These are phyloP conservation scores for Gasterosteus nipponicus DNA, from an alignment of 2,113 vertebrate species.

Conservation along the genomic window DNA sequence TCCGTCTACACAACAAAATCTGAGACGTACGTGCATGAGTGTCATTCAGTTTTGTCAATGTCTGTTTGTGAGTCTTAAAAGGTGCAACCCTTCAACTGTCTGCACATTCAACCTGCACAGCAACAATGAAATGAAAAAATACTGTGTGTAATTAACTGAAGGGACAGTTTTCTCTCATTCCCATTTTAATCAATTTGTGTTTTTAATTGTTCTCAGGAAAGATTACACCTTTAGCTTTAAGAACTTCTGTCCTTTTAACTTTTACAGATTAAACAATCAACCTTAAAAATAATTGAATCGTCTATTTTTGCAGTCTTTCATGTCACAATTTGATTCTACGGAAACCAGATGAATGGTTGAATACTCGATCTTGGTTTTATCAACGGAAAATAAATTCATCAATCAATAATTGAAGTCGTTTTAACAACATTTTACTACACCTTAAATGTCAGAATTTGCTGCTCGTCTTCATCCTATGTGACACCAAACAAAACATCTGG, in stretches of 20 bases:
- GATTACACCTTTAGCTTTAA: background rate
- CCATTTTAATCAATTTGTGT: background rate
- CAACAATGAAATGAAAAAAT: background rate
- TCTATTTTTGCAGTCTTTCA: background rate
- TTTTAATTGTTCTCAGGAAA: background rate
- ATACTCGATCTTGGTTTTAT: background rate
- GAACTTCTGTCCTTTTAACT: slow-evolving; percentile 2
- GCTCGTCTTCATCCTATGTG: background rate
- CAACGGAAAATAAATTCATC: background rate
- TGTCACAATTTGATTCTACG: background rate
- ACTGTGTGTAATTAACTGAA: background rate
- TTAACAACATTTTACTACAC: background rate
- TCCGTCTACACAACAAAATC: slow-evolving; percentile 10
- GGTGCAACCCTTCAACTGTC: background rate
- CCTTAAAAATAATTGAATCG: background rate
- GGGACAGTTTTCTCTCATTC: background rate
- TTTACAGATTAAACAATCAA: background rate
- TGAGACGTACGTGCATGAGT: background rate
- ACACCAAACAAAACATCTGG: background rate
- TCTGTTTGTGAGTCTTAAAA: background rate
- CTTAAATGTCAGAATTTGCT: background rate
- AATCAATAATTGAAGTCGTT: background rate
- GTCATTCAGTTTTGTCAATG: background rate
- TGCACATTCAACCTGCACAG: background rate
- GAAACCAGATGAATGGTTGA: background rate